A percentile compares a stretch with the other conserved stretches of the same genome.
Evolutionary conservation across 2,888 invertebrate genomes (phyloP).

Genomic region (Hydroisotoma schaefferi): DNA sequence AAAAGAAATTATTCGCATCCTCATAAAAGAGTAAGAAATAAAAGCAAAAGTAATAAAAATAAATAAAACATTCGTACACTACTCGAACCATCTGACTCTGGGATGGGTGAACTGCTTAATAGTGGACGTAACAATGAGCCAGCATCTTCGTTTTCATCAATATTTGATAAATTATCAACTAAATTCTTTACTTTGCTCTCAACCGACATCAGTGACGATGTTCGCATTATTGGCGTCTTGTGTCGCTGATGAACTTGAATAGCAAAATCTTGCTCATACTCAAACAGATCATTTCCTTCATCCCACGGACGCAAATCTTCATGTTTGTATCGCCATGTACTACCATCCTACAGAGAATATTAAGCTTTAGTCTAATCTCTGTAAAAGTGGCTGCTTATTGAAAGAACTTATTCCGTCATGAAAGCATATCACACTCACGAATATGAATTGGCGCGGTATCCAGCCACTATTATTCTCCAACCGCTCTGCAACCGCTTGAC

Average conservation of each 20-base stretch:
- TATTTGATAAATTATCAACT: slow-evolving; percentile 8
- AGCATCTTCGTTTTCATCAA: neutral
- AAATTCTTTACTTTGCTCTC: slow-evolving; percentile 52
- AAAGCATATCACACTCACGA: slow-evolving; percentile 50
- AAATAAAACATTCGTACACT: slow-evolving; percentile 10
- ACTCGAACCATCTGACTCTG: slow-evolving; percentile 6
- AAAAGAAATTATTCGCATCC: too few species aligned
- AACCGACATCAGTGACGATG: slow-evolving; percentile 67
- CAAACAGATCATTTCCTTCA: slow-evolving; percentile 75
- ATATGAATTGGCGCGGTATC: slow-evolving; percentile 70
- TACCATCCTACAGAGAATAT: slow-evolving; percentile 39
- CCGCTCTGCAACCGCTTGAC: slow-evolving; percentile 68
- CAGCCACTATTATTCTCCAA: slow-evolving; percentile 65
- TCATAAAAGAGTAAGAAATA: too few species aligned
- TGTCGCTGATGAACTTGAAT: slow-evolving; percentile 74
- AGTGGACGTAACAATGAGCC: neutral
- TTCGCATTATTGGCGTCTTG: slow-evolving; percentile 69
- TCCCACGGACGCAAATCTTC: slow-evolving; percentile 86
- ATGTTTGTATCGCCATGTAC: slow-evolving; percentile 68
- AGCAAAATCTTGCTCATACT: slow-evolving; percentile 76
- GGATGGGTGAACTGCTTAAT: slow-evolving; percentile 9
- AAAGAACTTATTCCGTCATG: neutral
- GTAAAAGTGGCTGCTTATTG: neutral
- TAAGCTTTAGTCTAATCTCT: neutral
- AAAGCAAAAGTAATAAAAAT: slow-evolving; percentile 8